Percentiles rank a stretch among this genome's conserved stretches.
Conservation (phyloP, 2,113 vertebrate genomes). For the Aegotheles bennettii region DNA sequence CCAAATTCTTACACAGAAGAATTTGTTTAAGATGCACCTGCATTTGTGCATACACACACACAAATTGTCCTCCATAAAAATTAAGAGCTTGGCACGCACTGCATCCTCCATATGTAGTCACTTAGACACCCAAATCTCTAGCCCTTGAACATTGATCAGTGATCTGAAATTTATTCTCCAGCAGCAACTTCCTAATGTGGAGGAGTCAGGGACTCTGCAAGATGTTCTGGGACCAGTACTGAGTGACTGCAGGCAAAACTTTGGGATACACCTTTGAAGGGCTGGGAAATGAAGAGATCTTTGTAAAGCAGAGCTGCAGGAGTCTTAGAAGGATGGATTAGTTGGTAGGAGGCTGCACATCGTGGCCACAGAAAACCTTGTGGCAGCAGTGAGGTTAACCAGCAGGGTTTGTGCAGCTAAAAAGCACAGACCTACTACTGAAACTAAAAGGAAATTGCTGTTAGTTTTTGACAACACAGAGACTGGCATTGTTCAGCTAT, state of each 20-base stretch:
- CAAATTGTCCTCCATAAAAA: background rate
- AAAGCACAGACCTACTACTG: background rate
- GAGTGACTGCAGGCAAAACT: background rate
- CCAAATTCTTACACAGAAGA: background rate
- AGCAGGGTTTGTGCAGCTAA: background rate
- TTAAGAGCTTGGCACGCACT: background rate
- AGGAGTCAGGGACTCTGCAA: background rate
- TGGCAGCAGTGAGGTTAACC: background rate
- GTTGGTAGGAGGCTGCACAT: background rate
- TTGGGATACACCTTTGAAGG: background rate
- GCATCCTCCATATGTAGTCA: too few species aligned
- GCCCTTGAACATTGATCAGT: background rate
- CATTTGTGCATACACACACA: rapidly evolving
- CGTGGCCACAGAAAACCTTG: background rate
- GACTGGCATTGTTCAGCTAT: rapidly evolving
- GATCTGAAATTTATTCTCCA: background rate
- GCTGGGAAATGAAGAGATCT: too few species aligned
- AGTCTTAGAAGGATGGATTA: background rate
- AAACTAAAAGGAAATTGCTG: background rate
- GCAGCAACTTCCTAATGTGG: background rate
- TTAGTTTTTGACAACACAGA: background rate
- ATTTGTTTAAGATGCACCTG: background rate
- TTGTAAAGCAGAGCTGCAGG: background rate
- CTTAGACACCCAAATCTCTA: background rate
- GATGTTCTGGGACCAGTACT: background rate